phyloP scores from a whole-genome alignment of 2,888 invertebrate species.

The Erynnis tages region DNA sequence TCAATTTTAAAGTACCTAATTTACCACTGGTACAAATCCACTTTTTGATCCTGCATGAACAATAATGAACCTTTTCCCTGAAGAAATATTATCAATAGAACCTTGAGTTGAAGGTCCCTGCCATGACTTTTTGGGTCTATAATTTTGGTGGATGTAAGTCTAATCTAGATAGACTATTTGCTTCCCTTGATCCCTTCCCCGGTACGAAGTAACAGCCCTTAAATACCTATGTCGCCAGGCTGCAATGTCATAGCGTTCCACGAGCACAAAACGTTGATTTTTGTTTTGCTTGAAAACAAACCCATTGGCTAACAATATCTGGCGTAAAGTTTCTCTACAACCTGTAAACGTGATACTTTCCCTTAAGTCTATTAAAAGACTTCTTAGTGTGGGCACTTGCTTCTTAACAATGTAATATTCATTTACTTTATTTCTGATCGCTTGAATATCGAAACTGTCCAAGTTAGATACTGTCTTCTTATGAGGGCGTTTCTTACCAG shows the following conservation, averaged over 20 bases:
- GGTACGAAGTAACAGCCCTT: conserved; percentile 28
- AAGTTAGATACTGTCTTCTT: too few species aligned
- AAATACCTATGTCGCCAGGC: conserved; percentile 24
- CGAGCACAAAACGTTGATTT: too few species aligned
- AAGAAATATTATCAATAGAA: conserved; percentile 33
- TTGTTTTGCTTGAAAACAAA: too few species aligned
- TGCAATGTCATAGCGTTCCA: too few species aligned
- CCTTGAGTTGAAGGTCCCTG: conserved; percentile 34
- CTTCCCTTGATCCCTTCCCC: conserved; percentile 36
- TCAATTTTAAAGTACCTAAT: too few species aligned
- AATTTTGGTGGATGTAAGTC: conserved; percentile 36
- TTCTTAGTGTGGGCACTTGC: conserved; percentile 21
- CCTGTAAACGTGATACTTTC: too few species aligned
- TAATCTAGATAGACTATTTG: conserved; percentile 36
- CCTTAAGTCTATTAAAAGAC: too few species aligned
- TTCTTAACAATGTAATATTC: conserved; percentile 30
- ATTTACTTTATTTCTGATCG: conserved; percentile 26
- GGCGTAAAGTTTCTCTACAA: too few species aligned
- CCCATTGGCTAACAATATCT: too few species aligned
- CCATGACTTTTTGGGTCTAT: conserved; percentile 34
- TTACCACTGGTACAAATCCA: not conserved
- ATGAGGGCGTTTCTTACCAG: too few species aligned
- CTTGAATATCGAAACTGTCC: too few species aligned
- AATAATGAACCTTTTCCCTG: conserved; percentile 38
- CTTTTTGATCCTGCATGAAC: conserved; percentile 37